Evolutionary conservation across 2,797 vertebrate genomes (phyloP), one percentile per base, ranked within the genome.

Genomic region (Periparus ater): DNA sequence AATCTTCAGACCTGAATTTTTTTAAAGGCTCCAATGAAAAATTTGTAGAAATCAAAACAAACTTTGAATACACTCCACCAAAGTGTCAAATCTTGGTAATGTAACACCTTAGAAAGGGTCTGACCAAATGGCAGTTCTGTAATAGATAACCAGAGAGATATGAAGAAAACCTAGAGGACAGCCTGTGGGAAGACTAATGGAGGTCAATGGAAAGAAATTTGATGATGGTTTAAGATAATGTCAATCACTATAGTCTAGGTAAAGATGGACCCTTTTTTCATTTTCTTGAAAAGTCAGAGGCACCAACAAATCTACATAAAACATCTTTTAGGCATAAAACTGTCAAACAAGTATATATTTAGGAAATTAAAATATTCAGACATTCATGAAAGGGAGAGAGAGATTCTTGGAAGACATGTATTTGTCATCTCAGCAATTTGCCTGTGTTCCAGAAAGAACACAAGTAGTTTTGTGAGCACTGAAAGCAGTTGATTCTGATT

Each of bases 281-380:
- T 85, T 83, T 88, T 70, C 76, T 85, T 78, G 27, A 68, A 40
- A 92, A 93, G 66, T 89, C 1, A 89, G 85, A 94, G 70, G 34
- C 38, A 89, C 36, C 44, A 85, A 68, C 2, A 8, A 84, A 83
- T 65, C 72, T 84, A 70, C 54, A 50, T 55, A 89, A 92, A 91
- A 55, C 82, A 89, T 84, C 89, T 93, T 84, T 54, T 84, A 86
- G 55, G 82, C 92, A 87, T 89, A 95, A 95, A 96, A 93, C 75
- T 45, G 68, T 93, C 91, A 85, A 72, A 57, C 47, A 85, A 83
- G 40, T 48, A 40, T 10, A 54, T 47, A n/a, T 85, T 62, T 83
- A 78, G 89, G 89, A 89, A 89, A 81, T 21, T 9, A 85, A 83
- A 74, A 71, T 77, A 89, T 47, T 91, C 87, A 85, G 68, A 34